Percentiles rank a stretch among this genome's conserved stretches.
Evolutionary conservation across 92 coral and sea anemone genomes (phyloP).

Genomic region (Phenganax stokvisi): DNA sequence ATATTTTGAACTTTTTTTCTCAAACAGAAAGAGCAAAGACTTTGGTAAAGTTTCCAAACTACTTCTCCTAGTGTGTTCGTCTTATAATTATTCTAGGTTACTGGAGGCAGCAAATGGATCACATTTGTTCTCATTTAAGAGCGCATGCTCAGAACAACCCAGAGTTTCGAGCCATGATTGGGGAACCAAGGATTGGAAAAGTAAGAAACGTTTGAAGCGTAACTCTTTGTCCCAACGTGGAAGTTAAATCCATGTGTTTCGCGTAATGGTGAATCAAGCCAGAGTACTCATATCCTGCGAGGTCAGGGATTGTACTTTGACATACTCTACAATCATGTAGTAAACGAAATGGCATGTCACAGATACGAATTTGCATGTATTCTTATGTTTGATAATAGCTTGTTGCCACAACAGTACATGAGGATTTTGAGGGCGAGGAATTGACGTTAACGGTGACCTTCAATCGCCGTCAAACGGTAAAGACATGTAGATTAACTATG

Average conservation of each 20-base stretch:
- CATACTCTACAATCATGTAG: background rate
- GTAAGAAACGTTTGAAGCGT: conserved; percentile 14
- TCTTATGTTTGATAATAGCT: conserved; percentile 3
- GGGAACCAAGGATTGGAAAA: conserved; percentile 93
- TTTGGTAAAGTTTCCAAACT: too few relatives aligned
- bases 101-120: conserved; percentile 99
- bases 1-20: too few relatives aligned
- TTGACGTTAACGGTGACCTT: conserved; percentile 79
- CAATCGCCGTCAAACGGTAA: conserved; percentile 57
- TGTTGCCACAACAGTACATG: conserved; percentile 85
- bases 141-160: conserved; percentile 95
- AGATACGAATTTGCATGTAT: background rate
- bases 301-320: background rate
- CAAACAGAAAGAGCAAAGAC: too few relatives aligned
- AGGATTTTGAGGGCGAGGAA: conserved; percentile 89
- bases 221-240: too few relatives aligned
- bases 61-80: background rate
- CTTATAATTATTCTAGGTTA: conserved; percentile 47
- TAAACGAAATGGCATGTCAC: background rate
- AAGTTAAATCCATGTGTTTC: too few relatives aligned
- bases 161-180: conserved; percentile 82
- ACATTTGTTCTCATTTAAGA: conserved; percentile 87
- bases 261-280: too few relatives aligned
- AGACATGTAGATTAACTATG: background rate
- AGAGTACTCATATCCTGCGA: too few relatives aligned